These are phyloP conservation scores for Microcebus ravelobensis DNA, from an alignment of 2,113 vertebrate species.

Conservation along the genomic window DNA sequence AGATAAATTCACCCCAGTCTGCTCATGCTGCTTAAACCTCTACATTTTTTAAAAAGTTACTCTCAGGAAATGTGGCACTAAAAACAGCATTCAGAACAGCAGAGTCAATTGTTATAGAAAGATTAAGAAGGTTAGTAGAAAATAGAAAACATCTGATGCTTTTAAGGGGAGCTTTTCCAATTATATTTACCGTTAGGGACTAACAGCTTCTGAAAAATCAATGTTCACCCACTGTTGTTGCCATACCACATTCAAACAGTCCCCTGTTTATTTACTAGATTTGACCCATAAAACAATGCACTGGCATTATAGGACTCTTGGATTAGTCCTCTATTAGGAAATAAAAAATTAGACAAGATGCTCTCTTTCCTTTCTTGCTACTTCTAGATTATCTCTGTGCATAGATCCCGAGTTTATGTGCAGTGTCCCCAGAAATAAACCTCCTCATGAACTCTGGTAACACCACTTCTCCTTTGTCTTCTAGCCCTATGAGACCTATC, in stretches of 20 bases:
- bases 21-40: constrained; percentile 42
- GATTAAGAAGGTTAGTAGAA: neutral
- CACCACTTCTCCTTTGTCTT: neutral
- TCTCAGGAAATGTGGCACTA: constrained; percentile 29
- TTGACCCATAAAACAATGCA: neutral
- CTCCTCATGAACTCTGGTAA: neutral
- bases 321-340: neutral
- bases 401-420: neutral
- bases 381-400: neutral
- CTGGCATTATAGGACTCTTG: neutral
- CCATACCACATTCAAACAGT: neutral
- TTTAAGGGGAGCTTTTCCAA: constrained; percentile 37
- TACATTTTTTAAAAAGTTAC: constrained; percentile 12
- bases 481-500: fast-evolving
- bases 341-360: neutral
- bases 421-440: neutral
- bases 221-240: neutral
- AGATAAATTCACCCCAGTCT: constrained; percentile 52
- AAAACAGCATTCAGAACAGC: constrained; percentile 38
- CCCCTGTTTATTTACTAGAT: neutral
- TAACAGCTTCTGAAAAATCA: constrained; percentile 48
- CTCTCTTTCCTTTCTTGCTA: neutral
- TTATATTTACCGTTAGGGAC: neutral
- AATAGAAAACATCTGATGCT: constrained; percentile 18
- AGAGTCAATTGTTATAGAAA: constrained; percentile 41